Conservation (phyloP, 2,113 vertebrate genomes). For the Epinephelus fuscoguttatus region DNA sequence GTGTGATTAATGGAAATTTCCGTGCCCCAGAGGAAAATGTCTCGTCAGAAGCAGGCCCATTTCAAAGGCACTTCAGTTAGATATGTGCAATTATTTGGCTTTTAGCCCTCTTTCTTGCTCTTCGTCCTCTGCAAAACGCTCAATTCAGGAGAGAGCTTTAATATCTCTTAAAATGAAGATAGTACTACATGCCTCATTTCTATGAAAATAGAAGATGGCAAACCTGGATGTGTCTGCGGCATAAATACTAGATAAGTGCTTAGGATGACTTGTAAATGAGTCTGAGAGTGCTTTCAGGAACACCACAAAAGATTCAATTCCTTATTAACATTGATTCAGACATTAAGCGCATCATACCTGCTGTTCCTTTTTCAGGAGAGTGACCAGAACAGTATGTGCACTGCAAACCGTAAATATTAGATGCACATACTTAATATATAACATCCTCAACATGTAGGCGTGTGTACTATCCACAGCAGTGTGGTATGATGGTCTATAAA, state of each 20-base stretch:
- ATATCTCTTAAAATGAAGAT: constrained; percentile 12
- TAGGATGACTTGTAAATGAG: neutral
- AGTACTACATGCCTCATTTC: neutral
- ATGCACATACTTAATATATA: neutral
- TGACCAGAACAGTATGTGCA: neutral
- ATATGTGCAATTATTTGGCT: constrained; percentile 77
- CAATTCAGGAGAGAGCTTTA: neutral
- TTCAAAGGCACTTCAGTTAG: constrained; percentile 71
- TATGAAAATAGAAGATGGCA: neutral
- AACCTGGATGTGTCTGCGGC: neutral
- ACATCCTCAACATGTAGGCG: neutral
- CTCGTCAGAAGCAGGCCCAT: constrained; percentile 61
- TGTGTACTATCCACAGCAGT: neutral
- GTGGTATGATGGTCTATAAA: neutral
- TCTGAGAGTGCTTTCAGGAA: neutral
- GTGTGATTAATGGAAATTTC: constrained; percentile 59
- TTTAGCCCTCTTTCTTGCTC: constrained; percentile 72
- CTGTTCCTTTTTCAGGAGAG: neutral
- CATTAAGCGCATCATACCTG: neutral
- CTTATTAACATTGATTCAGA: neutral
- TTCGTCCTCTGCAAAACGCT: constrained; percentile 20
- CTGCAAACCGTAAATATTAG: neutral
- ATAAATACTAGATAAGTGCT: neutral
- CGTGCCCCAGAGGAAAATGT: constrained; percentile 60
- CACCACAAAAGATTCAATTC: neutral